These are phyloP conservation scores for Amblyraja radiata DNA, from an alignment of 2,797 vertebrate genomes.

Conservation along the genomic window DNA sequence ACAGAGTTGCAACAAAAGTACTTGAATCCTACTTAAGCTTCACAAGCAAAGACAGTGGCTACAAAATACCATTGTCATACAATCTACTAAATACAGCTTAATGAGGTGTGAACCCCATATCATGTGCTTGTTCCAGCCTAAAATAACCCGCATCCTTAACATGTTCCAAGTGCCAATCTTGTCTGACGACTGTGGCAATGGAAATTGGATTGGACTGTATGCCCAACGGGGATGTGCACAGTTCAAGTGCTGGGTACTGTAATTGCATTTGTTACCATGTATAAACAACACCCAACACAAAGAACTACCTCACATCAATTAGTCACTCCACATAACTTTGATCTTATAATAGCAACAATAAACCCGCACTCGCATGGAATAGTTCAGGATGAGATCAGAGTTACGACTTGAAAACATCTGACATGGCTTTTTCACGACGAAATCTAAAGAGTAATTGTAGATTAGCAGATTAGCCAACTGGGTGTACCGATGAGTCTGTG, in stretches of 20 bases:
- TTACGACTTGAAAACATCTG: background rate
- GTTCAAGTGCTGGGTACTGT: background rate
- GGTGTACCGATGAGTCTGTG: background rate
- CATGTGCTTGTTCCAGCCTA: background rate
- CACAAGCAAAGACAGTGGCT: background rate
- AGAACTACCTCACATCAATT: background rate
- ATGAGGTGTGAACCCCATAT: background rate
- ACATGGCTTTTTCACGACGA: background rate
- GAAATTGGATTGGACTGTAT: background rate
- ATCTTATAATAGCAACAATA: conserved; percentile 12
- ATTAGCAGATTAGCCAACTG: background rate
- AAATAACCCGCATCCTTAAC: background rate
- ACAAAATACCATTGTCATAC: background rate
- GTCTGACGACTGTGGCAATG: background rate
- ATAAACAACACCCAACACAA: background rate
- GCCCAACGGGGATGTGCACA: background rate
- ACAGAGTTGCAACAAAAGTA: background rate
- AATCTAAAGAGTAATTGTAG: background rate
- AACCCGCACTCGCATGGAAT: background rate
- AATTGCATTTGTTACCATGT: background rate
- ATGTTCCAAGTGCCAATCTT: background rate
- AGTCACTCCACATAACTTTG: background rate
- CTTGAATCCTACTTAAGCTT: background rate
- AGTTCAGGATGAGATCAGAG: background rate
- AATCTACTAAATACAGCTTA: background rate